Percentiles rank a stretch among this genome's conserved stretches.
These are phyloP conservation scores for Pomacea canaliculata DNA, from an alignment of 2,888 invertebrate genomes.

Conservation along the genomic window DNA sequence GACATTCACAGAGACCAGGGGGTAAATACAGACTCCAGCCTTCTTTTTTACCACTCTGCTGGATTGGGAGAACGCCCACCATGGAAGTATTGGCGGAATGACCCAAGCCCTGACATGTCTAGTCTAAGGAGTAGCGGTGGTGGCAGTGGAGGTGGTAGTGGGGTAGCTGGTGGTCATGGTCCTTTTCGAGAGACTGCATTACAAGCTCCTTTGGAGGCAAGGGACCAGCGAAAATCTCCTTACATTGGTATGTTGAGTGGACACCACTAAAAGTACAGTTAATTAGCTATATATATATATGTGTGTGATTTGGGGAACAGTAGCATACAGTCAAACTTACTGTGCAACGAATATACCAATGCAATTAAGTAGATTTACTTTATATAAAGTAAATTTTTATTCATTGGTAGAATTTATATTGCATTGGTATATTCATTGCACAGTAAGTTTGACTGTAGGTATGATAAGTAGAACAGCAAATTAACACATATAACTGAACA, in stretches of 20 bases:
- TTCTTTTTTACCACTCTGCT: constrained; percentile 35
- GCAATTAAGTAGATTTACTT: no score
- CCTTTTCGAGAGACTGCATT: constrained; percentile 58
- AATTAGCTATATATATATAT: no score
- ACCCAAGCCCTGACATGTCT: constrained; percentile 51
- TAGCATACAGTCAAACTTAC: no score
- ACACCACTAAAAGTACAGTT: background rate
- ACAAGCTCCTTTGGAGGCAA: constrained; percentile 57
- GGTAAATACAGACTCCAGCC: constrained; percentile 50
- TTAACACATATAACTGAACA: no score
- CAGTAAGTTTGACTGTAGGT: no score
- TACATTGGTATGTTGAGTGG: constrained; percentile 41
- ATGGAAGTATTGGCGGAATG: constrained; percentile 64
- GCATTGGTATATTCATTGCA: no score
- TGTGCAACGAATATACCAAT: no score
- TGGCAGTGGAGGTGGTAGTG: constrained; percentile 16
- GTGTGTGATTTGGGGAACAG: no score
- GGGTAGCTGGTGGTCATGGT: background rate
- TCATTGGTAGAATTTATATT: no score
- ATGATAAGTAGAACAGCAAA: no score
- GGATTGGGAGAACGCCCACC: constrained; percentile 37
- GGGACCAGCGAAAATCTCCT: constrained; percentile 42
- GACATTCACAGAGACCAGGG: constrained; percentile 31
- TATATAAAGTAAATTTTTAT: no score
- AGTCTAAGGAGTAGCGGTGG: constrained; percentile 41